Evolutionary conservation across 2,797 vertebrate species (phyloP), one percentile per base, ranked within the genome.

Genomic region (Hoplostethus atlanticus): DNA sequence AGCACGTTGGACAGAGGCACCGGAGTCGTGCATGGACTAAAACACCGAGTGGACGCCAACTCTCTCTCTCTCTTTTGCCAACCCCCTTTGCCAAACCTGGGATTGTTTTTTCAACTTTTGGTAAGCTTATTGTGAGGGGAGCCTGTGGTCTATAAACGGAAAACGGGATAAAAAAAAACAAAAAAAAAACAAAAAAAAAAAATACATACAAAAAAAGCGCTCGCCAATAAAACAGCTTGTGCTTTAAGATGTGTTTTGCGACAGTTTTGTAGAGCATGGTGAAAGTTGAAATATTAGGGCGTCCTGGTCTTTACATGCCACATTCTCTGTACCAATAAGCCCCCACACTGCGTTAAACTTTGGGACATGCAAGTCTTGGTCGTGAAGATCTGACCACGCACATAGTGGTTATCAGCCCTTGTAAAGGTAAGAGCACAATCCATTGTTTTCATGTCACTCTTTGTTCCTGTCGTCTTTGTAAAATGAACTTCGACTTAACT

Each of bases 351-450:
- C 95, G 94, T 95, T 96, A 97, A 93, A 98, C 96, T 98, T 98
- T 97, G 96, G 96, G 96, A 96, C 95, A 97, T 98, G 96, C 96
- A 94, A 96, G 95, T 96, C 93, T 96, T 95, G 95, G 94, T 96
- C 95, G 93, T 94, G 94, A 94, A 95, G 94, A 95, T 97, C 95
- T 98, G 96, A 95, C 95, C 97, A 96, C 91, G 87, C 95, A 94
- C 92, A 90, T 94, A 86, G 95, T 97, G 96, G 96, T 96, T 94
- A 94, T 95, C 95, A 95, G 95, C 96, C 93, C 95, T 95, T 94
- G 94, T 94, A 95, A 94, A 98, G 97, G 97, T 98, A 98, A 98
- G 97, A 93, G 86, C 90, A 91, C 93, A 81, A 84, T 91, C 87
- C 87, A 84, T 93, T 93, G 80, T 89, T 80, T 86, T 81, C 78